These are phyloP conservation scores for Semnornis frantzii DNA, from an alignment of 2,113 vertebrate genomes.

Conservation along the genomic window DNA sequence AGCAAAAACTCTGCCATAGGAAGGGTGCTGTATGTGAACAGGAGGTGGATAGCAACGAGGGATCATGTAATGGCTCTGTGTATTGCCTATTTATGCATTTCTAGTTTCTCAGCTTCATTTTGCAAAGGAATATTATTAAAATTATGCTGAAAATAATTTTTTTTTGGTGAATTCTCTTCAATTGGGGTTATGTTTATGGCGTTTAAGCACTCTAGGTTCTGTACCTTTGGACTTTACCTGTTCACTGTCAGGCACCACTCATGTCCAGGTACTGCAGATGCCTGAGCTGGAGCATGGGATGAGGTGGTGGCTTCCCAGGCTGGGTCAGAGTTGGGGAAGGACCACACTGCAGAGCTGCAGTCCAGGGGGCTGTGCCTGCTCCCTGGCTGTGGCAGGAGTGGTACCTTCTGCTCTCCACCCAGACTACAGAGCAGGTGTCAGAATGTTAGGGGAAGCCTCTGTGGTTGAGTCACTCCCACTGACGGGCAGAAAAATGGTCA, in stretches of 20 bases:
- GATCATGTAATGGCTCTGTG: constrained; percentile 11
- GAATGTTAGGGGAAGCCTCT: not conserved
- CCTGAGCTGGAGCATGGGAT: accelerated
- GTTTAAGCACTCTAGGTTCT: not conserved
- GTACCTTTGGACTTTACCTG: not conserved
- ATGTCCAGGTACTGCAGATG: not conserved
- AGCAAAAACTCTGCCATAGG: not conserved
- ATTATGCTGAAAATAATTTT: constrained; percentile 41
- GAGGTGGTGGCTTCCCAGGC: accelerated
- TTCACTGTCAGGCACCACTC: not conserved
- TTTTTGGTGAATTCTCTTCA: constrained; percentile 50
- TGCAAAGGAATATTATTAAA: constrained; percentile 60
- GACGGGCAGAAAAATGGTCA: too few relatives aligned
- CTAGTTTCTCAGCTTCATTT: constrained; percentile 54
- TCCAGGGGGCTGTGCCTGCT: accelerated
- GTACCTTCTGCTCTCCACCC: not conserved
- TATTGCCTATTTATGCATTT: constrained; percentile 48
- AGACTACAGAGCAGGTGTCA: not conserved
- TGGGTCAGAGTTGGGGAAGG: not conserved
- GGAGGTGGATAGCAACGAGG: not conserved
- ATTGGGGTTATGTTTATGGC: not conserved
- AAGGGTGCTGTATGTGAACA: not conserved
- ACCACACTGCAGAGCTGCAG: accelerated
- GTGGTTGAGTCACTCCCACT: accelerated
- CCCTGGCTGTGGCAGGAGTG: not conserved